phyloP scores from a whole-genome alignment of 2,797 vertebrate genomes.

The Lepidocolaptes lacrymiger region DNA sequence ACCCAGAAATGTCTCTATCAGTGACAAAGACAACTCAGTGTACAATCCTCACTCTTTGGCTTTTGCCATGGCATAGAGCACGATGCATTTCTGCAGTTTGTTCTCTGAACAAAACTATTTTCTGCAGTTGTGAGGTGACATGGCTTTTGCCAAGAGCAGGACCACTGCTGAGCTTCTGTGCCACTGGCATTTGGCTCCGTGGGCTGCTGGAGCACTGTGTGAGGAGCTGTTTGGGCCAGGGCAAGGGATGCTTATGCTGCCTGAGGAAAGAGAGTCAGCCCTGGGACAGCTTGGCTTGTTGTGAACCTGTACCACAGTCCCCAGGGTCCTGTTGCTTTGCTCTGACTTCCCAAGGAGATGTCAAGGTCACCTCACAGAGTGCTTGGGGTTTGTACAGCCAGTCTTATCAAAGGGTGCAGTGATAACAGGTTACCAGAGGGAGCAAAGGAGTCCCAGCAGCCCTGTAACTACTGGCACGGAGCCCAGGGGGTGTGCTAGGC shows the following conservation, averaged over 20 bases:
- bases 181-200: background rate
- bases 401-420: background rate
- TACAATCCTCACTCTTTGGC: background rate
- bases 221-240: background rate
- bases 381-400: background rate
- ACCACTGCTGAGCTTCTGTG: background rate
- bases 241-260: accelerated
- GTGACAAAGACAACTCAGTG: background rate
- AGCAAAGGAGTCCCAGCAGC: background rate
- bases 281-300: background rate
- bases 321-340: background rate
- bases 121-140: background rate
- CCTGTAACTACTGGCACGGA: background rate
- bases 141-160: background rate
- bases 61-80: background rate
- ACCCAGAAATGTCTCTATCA: background rate
- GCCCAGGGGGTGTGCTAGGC: background rate
- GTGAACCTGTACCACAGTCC: background rate
- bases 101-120: background rate
- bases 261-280: background rate
- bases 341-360: constrained; percentile 16
- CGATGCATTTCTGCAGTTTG: background rate
- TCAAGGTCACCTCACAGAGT: background rate
- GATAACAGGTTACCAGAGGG: constrained; percentile 1
- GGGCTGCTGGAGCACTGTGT: background rate